These are phyloP conservation scores for Sarcophaga subvicina DNA, from an alignment of 2,888 invertebrate genomes.

Conservation along the genomic window DNA sequence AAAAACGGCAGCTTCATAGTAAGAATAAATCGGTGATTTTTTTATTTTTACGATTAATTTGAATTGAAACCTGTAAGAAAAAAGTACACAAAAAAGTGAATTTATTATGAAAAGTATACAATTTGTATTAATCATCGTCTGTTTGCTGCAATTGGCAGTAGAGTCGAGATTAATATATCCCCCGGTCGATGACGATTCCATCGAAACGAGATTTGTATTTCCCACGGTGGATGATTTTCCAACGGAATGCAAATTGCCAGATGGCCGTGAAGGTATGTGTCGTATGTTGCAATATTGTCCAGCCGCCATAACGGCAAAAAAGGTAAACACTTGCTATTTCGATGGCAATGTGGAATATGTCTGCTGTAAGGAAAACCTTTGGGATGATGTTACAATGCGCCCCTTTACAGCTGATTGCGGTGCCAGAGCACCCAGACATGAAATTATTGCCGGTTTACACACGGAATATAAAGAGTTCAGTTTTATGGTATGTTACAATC, in stretches of 20 bases:
- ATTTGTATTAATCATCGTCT: neutral
- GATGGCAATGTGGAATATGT: conserved; percentile 68
- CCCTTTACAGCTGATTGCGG: conserved; percentile 46
- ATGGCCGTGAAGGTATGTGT: conserved; percentile 62
- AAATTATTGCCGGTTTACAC: conserved; percentile 44
- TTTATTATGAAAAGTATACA: conserved; percentile 7
- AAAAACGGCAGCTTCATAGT: neutral
- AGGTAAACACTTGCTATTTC: conserved; percentile 68
- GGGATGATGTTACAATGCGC: conserved; percentile 33
- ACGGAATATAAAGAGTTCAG: conserved; percentile 68
- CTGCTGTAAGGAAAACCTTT: conserved; percentile 64
- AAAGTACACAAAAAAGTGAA: neutral
- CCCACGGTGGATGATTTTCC: conserved; percentile 65
- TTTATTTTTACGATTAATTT: neutral
- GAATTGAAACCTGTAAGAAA: neutral
- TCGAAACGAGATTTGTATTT: conserved; percentile 48
- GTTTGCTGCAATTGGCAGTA: neutral
- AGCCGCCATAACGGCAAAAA: conserved; percentile 62
- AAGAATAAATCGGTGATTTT: conserved; percentile 24
- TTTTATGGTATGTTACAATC: conserved; percentile 63
- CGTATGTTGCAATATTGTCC: conserved; percentile 67
- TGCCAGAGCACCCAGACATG: neutral
- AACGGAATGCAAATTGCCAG: conserved; percentile 56
- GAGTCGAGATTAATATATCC: conserved; percentile 59
- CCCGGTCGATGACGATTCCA: conserved; percentile 53